phyloP scores from a whole-genome alignment of 2,113 vertebrate genomes.

The Coptodon bakossiorum region DNA sequence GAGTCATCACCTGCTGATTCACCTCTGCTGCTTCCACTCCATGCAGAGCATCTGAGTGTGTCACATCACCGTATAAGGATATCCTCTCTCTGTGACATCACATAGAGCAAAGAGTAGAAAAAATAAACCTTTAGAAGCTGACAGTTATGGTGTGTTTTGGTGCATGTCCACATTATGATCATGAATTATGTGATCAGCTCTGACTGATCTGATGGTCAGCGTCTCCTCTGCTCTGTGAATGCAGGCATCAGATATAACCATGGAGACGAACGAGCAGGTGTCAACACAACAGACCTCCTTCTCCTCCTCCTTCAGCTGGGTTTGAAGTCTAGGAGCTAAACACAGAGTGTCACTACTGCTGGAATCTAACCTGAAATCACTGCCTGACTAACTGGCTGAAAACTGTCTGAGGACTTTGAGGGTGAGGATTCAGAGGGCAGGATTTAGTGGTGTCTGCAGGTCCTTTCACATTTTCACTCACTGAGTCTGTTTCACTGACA shows the following conservation, averaged over 20 bases:
- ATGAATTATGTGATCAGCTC: not conserved
- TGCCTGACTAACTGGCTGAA: not conserved
- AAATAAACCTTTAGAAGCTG: not conserved
- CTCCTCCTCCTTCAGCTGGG: not conserved
- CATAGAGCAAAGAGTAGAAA: not conserved
- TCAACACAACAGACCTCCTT: not conserved
- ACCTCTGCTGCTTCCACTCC: not conserved
- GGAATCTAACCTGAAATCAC: not conserved
- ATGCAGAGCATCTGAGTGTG: not conserved
- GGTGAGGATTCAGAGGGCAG: not conserved
- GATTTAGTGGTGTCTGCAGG: not conserved
- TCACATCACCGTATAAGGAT: not conserved
- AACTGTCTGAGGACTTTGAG: not conserved
- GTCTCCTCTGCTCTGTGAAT: not conserved
- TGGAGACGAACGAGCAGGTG: not conserved
- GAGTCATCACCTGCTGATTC: not conserved
- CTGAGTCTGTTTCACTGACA: not conserved
- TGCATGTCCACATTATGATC: not conserved
- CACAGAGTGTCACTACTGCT: not conserved
- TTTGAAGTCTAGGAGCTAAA: not conserved
- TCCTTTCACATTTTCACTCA: not conserved
- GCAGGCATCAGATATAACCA: not conserved
- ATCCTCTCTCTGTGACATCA: not conserved
- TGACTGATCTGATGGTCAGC: not conserved
- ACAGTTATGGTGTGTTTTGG: not conserved